Evolutionary conservation across 1,140 invertebrate genomes (phyloP).

Genomic region (Dufourea novaeangliae): DNA sequence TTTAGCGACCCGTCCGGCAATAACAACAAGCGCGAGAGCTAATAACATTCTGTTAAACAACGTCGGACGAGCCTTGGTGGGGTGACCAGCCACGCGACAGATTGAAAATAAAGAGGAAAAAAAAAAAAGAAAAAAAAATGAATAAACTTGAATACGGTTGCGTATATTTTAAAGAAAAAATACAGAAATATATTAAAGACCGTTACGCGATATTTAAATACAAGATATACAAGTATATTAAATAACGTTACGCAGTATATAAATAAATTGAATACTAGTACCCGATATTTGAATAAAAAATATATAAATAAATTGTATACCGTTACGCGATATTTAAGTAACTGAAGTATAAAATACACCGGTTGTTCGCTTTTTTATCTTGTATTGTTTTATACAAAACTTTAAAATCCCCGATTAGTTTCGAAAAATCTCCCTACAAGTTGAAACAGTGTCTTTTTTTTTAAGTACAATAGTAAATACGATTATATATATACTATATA

Average conservation of each 20-base stretch:
- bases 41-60: conserved; percentile 27
- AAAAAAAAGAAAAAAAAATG: too few species aligned
- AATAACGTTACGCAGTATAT: too few species aligned
- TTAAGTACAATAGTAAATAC: conserved; percentile 9
- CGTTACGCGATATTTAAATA: too few species aligned
- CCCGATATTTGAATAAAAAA: too few species aligned
- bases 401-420: conserved; percentile 17
- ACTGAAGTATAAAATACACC: not conserved
- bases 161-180: too few species aligned
- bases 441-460: conserved; percentile 1
- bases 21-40: conserved; percentile 39
- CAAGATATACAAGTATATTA: too few species aligned
- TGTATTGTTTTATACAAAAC: conserved; percentile 1
- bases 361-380: not conserved
- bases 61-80: not conserved
- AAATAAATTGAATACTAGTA: not conserved
- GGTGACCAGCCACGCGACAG: not conserved
- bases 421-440: conserved; percentile 5
- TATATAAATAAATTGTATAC: too few species aligned
- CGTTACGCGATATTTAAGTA: too few species aligned
- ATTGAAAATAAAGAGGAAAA: not conserved
- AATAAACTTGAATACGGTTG: too few species aligned
- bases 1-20: conserved; percentile 17
- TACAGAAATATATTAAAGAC: too few species aligned
- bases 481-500: too few species aligned